These are phyloP conservation scores for Carapus acus DNA, from an alignment of 2,797 vertebrate species.

Conservation along the genomic window DNA sequence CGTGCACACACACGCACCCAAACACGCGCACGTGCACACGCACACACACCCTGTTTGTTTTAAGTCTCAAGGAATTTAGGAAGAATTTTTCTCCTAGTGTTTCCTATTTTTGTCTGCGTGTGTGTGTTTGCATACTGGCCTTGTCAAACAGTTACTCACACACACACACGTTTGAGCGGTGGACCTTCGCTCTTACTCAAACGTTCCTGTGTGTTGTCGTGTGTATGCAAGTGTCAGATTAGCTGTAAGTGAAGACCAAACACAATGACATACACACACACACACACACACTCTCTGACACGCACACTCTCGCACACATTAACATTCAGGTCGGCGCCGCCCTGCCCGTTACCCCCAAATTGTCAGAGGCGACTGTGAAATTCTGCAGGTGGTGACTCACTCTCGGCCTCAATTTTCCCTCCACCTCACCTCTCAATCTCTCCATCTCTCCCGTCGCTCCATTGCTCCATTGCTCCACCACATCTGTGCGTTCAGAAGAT, in stretches of 20 bases:
- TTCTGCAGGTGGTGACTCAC: conserved; percentile 27
- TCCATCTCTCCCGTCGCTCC: background rate
- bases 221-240: too few species aligned
- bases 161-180: background rate
- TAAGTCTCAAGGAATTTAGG: too few species aligned
- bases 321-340: conserved; percentile 19
- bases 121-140: too few species aligned
- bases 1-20: background rate
- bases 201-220: too few species aligned
- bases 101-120: too few species aligned
- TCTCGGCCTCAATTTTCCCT: conserved; percentile 3
- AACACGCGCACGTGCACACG: background rate
- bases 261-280: background rate
- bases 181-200: too few species aligned
- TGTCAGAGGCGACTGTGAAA: conserved; percentile 35
- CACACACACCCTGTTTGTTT: too few species aligned
- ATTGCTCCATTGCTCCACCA: too few species aligned
- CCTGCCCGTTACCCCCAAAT: background rate
- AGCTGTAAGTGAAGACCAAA: too few species aligned
- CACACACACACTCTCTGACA: background rate
- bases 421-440: conserved; percentile 1
- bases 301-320: conserved; percentile 1
- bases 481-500: too few species aligned
- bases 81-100: too few species aligned
- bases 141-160: too few species aligned